phyloP scores from a whole-genome alignment of 2,888 invertebrate genomes.

The Epistrophe grossulariae region DNA sequence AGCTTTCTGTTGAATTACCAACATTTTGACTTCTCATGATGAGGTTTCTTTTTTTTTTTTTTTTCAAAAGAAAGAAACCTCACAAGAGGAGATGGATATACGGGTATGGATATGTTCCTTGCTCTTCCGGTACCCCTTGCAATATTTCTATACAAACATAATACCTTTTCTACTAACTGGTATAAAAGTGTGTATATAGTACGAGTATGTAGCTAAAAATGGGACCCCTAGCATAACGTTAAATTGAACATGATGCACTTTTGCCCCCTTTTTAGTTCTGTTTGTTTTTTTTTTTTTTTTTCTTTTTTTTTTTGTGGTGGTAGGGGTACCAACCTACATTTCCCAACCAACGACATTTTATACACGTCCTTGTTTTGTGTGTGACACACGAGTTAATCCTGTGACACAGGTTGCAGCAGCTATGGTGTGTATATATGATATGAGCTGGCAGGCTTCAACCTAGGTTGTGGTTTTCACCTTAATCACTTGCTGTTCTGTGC shows the following conservation, averaged over 20 bases:
- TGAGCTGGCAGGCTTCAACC: slow-evolving; percentile 40
- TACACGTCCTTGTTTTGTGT: slow-evolving; percentile 33
- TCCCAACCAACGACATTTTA: slow-evolving; percentile 11
- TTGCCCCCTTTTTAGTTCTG: slow-evolving; percentile 18
- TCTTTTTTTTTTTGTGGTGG: background rate
- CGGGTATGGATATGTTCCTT: background rate
- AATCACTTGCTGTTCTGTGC: slow-evolving; percentile 55
- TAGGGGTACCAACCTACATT: slow-evolving; percentile 11
- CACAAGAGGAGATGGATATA: background rate
- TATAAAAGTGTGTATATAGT: background rate
- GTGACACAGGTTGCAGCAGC: slow-evolving; percentile 32
- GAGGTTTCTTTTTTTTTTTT: slow-evolving; percentile 15
- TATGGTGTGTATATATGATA: background rate
- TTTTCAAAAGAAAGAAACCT: background rate
- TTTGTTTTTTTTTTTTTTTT: slow-evolving; percentile 3
- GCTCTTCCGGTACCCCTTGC: background rate
- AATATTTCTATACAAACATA: background rate
- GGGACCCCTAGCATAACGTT: background rate
- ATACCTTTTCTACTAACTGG: background rate
- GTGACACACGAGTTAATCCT: slow-evolving; percentile 50
- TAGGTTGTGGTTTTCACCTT: slow-evolving; percentile 72
- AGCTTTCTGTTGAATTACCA: slow-evolving; percentile 10
- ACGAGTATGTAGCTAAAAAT: too few species aligned
- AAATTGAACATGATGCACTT: slow-evolving; percentile 55
- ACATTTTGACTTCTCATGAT: slow-evolving; percentile 22